phyloP scores from a whole-genome alignment of 2,113 vertebrate genomes.

The Galeopterus variegatus region DNA sequence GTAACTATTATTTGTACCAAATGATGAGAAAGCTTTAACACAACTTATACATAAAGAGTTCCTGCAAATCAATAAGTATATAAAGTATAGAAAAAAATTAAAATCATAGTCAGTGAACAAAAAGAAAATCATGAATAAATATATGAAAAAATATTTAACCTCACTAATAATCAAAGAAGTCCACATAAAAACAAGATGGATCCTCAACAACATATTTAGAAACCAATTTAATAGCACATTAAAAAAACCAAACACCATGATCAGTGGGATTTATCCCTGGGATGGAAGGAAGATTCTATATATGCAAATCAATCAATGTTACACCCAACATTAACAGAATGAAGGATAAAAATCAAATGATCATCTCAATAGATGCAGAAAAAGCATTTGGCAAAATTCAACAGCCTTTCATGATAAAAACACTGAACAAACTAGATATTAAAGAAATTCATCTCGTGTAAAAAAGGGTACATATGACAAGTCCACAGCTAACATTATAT shows the following conservation, averaged over 20 bases:
- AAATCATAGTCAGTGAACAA: conserved; percentile 24
- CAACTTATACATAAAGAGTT: conserved; percentile 41
- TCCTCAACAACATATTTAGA: not conserved
- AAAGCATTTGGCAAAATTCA: not conserved
- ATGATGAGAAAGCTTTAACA: not conserved
- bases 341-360: not conserved
- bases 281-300: not conserved
- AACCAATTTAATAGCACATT: not conserved
- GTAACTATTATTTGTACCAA: not conserved
- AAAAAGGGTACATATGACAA: not conserved
- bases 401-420: not conserved
- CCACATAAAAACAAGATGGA: not conserved
- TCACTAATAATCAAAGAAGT: not conserved
- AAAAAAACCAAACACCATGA: not conserved
- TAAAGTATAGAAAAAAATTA: not conserved
- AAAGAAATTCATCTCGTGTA: not conserved
- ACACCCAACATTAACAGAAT: not conserved
- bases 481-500: not conserved
- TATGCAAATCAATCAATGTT: not conserved
- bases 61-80: conserved; percentile 26
- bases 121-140: not conserved
- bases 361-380: not conserved
- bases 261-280: not conserved
- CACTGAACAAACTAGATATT: not conserved
- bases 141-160: not conserved